Base-by-base conservation (phyloP, 2,888 invertebrate species). In the Ditula angustiorana region DNA sequence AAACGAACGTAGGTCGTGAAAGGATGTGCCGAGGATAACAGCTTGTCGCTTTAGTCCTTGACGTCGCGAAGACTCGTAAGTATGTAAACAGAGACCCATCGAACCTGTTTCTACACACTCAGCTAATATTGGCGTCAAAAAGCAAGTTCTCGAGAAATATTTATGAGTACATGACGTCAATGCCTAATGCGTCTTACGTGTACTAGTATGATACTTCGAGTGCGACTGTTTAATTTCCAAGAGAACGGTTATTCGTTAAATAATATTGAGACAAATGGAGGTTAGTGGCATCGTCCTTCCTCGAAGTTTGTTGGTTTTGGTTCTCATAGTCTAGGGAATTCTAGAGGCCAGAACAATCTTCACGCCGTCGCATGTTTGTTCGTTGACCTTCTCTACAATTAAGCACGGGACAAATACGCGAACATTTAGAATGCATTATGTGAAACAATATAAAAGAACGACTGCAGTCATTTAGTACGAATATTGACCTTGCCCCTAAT, bases 11-110 rank as follows among this genome's bases (percentile, higher is more conserved):
- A 62, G 78, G 77, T 81, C 79, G 86, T 86, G 87, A 88, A 87
- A 87, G 87, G 87, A 86, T 86, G 83, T 78, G 72, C 74, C 78
- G 80, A 82, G 80, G 86, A 85, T 80, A 77, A 72, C 76, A 67
- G 73, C 79, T 74, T 74, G 75, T 80, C 80, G 76, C 74, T 78
- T 74, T 69, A 72, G 86, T 88, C 88, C 88, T 88, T 89, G 87
- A 71, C 76, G 75, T 71, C 65, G 68, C 69, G 67, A 68, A 67
- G 50, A 57, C 30, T 53, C 46, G 56, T 35, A 57, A 63, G 53
- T 55, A 63, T 63, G 69, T 69, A 56, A 26, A 55, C 60, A 60
- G 37, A 21, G 30, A 28, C 44, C 30, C 33, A 58, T 63, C 41
- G 44, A 16, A 52, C 30, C 28, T 56, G 62, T 62, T 49, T 37